Evolutionary conservation across 2,888 invertebrate genomes (phyloP).

Genomic region (Caprella mutica): DNA sequence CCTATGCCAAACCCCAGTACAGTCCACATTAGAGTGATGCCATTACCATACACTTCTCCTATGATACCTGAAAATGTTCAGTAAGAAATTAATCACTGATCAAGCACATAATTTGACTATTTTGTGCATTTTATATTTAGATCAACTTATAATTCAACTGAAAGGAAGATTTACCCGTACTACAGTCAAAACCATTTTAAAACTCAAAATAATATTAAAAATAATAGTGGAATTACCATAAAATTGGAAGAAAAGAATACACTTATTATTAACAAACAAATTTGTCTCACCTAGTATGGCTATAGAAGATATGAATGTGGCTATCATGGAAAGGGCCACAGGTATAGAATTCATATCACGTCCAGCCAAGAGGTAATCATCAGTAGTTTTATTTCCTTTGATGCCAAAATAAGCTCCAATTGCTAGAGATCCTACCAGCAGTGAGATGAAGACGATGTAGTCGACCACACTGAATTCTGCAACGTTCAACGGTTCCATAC

Average conservation of each 20-base stretch:
- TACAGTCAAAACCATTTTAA: no score
- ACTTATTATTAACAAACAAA: no score
- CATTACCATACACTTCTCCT: slow-evolving; percentile 7
- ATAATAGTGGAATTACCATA: no score
- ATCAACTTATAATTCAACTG: no score
- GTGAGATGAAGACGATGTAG: slow-evolving; percentile 9
- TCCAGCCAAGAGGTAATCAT: slow-evolving; percentile 6
- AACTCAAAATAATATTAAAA: no score
- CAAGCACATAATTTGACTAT: no score
- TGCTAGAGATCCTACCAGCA: not conserved
- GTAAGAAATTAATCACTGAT: no score
- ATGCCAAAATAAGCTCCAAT: slow-evolving; percentile 6
- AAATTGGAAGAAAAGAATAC: no score
- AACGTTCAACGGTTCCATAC: no score
- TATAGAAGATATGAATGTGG: not conserved
- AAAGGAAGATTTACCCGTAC: no score
- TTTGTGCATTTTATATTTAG: no score
- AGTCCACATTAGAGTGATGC: not conserved
- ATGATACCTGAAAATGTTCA: slow-evolving; percentile 1
- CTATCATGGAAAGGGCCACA: slow-evolving; percentile 4
- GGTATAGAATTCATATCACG: not conserved
- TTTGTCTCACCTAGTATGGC: not conserved
- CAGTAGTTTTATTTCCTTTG: slow-evolving; percentile 3
- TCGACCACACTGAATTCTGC: slow-evolving; percentile 6
- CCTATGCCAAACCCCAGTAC: not conserved